A percentile compares a stretch with the other conserved stretches of the same genome.
phyloP scores from a whole-genome alignment of 2,113 vertebrate species.

The Condylura cristata region DNA sequence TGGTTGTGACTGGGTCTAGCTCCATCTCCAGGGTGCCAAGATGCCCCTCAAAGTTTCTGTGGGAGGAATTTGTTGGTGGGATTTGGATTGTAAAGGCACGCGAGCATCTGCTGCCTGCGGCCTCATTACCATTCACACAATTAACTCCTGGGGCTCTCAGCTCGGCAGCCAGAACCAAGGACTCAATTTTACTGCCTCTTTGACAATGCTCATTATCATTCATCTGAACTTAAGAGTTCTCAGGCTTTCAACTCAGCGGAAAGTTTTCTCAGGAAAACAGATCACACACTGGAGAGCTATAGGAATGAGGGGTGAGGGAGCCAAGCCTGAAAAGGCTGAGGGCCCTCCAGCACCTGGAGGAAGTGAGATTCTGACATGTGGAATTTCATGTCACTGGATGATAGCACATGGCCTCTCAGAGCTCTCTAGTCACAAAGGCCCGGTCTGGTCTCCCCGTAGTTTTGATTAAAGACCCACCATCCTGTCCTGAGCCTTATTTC shows the following conservation, averaged over 20 bases:
- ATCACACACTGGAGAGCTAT: neutral
- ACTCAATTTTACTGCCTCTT: slow-evolving; percentile 80
- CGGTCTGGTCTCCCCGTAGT: neutral
- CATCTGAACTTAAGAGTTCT: slow-evolving; percentile 75
- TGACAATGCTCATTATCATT: slow-evolving; percentile 85
- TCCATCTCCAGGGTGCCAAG: slow-evolving; percentile 88
- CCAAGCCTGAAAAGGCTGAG: slow-evolving; percentile 31
- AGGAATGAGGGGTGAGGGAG: slow-evolving; percentile 56
- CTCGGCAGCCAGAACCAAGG: slow-evolving; percentile 79
- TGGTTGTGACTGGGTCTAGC: slow-evolving; percentile 83
- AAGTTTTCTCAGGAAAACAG: slow-evolving; percentile 69
- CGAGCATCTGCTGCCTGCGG: slow-evolving; percentile 95
- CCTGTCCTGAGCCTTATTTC: neutral
- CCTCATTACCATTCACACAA: slow-evolving; percentile 94
- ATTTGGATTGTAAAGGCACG: slow-evolving; percentile 96
- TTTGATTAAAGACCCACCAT: neutral
- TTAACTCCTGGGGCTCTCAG: slow-evolving; percentile 88
- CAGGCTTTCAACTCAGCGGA: slow-evolving; percentile 58
- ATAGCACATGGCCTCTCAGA: neutral
- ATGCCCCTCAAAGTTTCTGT: slow-evolving; percentile 86
- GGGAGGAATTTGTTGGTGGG: slow-evolving; percentile 87
- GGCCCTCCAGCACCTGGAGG: neutral
- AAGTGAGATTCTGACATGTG: neutral
- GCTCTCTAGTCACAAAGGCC: neutral
- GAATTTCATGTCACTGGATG: neutral